Evolutionary conservation across 2,113 vertebrate genomes (phyloP), one percentile per base, ranked within the genome.

Genomic region (Poeciliopsis turrubarensis): DNA sequence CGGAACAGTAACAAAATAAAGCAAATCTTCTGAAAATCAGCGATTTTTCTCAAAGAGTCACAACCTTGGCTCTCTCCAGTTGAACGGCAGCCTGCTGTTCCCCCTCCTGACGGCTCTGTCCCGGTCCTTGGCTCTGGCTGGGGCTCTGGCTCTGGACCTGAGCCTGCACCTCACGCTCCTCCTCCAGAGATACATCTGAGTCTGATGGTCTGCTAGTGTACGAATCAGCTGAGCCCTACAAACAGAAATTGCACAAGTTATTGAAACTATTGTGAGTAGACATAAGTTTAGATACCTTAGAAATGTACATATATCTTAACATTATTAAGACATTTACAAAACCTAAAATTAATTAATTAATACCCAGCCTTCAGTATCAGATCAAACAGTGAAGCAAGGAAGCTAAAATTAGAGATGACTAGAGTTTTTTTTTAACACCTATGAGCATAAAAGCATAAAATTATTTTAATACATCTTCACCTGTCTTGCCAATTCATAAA

Each of bases 171-270:
- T 98, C 97, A 88, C 97, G 96, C 82, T 99, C 98, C 88, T 99
- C 98, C 91, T 99, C 98, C 96, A 99, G 86, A 86, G 98, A 99
- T 89, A 98, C 98, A 98, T 99, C 97, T 31, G 98, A 99, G 93
- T 99, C 98, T 79, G 97, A 99, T 30, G 98, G 98, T 94, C 97
- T 97, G 94, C 97, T 99, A 86, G 98, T 99, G 89, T 99, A 99
- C 22, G 97, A 99, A 94, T 99, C 97, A 89, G 97, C 97, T 95
- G 97, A 99, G 93, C 97, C 97, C 97, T 99, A 91, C 2, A 4
- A 77, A 79, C 2, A 84, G 13, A 75, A 7, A 66, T 2, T 60
- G 60, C 51, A 70, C 17, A 10, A 12, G 19, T 70, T n/a, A 82
- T 4, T 73, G 14, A 2, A 73, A 73, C n/a, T 57, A 32, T 10